A percentile compares a stretch with the other conserved stretches of the same genome.
phyloP scores from a whole-genome alignment of 2,888 invertebrate genomes.

The Ecliptopera silaceata region DNA sequence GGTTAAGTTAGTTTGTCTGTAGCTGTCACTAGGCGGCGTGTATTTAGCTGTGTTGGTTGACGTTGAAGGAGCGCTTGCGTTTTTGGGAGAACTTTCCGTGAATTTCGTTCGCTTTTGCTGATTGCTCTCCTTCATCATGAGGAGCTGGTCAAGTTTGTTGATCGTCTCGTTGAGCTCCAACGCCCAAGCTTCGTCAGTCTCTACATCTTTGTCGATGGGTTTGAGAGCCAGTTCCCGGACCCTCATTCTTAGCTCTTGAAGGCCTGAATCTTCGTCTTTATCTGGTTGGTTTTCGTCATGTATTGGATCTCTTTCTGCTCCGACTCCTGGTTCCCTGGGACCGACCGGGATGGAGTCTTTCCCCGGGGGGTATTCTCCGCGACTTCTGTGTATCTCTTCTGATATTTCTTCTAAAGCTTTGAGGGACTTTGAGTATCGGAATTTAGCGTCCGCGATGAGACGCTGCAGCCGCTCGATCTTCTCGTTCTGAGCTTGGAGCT shows the following conservation, averaged over 20 bases:
- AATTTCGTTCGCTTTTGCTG: constrained; percentile 80
- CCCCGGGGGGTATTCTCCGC: constrained; percentile 79
- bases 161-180: constrained; percentile 89
- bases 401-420: constrained; percentile 94
- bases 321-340: constrained; percentile 88
- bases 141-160: constrained; percentile 88
- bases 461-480: constrained; percentile 92
- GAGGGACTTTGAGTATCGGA: constrained; percentile 91
- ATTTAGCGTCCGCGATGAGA: constrained; percentile 90
- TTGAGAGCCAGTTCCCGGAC: constrained; percentile 88
- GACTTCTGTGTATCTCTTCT: constrained; percentile 92
- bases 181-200: constrained; percentile 89
- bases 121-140: constrained; percentile 86
- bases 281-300: constrained; percentile 62
- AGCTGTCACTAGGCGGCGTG: constrained; percentile 62
- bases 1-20: constrained; percentile 59
- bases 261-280: constrained; percentile 78
- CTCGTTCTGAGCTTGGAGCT: constrained; percentile 92
- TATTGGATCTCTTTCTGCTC: constrained; percentile 85
- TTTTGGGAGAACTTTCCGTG: constrained; percentile 64
- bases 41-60: constrained; percentile 57
- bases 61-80: constrained; percentile 70
- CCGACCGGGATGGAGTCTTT: constrained; percentile 76
- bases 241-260: constrained; percentile 86
- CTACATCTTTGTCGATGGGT: constrained; percentile 88